Base-by-base conservation (phyloP, 2,888 invertebrate species). In the Drosophila tripunctata region DNA sequence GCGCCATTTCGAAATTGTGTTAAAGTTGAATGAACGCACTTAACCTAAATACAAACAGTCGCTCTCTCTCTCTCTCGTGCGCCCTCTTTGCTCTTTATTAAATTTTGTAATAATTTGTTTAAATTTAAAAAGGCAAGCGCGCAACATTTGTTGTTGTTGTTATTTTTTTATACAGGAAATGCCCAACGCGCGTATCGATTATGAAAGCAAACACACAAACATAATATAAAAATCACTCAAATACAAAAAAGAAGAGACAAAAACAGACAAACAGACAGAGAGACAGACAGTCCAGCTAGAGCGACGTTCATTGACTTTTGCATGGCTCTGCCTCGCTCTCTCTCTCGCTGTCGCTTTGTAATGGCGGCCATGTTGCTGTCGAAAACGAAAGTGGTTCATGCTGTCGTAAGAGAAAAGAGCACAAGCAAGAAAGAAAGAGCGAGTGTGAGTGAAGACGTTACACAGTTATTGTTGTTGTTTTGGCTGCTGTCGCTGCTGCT, bases 1-100 rank as follows among this genome's bases (percentile, higher is more conserved):
- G 76, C 76, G 79, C 80, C 85, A 85, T 88, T 82, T 78, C 79
- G 78, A 90, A 90, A 90, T 90, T 87, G 87, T 90, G 90, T 80
- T 83, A 89, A 87, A 89, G 90, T 90, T 90, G 90, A 90, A 90
- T 77, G 90, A 89, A 90, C 90, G 90, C 89, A 90, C 90, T 90
- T 90, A 90, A 90, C 90, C 90, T 66, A 90, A 90, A 88, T 90
- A 78, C 77, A 65, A 43, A 51, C 12, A 41, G 15, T 27, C 22
- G 30, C 31, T 15, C 14, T 44, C 47, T 33, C 17, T 3, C 36
- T 5, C 27, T 5, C 35, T 14, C 24, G 10, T 27, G 15, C 24
- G 15, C 48, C 7, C 8, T 22, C 30, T 7, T n/a, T 19, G 40
- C 35, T 36, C 19, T 77, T 78, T 75, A 74, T 74, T 77, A 57